These are phyloP conservation scores for Ceratitis capitata DNA, from an alignment of 1,140 invertebrate genomes.

Conservation along the genomic window DNA sequence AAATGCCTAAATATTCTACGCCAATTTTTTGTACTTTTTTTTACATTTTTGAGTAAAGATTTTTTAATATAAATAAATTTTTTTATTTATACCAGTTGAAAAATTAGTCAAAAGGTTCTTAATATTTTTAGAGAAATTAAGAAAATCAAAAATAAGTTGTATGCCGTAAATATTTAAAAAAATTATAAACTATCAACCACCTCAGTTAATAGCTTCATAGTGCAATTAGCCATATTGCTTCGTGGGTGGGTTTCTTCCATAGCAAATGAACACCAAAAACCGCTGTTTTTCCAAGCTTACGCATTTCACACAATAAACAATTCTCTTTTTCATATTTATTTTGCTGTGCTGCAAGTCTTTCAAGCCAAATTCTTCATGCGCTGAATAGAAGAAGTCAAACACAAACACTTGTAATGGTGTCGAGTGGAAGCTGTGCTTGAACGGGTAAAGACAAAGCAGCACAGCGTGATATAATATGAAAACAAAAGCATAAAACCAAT, in stretches of 20 bases:
- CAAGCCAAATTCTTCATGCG: neutral
- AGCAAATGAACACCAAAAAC: no score
- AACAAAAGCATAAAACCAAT: neutral
- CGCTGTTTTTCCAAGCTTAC: neutral
- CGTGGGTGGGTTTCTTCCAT: neutral
- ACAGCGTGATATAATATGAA: neutral
- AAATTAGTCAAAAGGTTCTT: no score
- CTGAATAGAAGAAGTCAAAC: neutral
- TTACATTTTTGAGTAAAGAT: no score
- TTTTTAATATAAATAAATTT: no score
- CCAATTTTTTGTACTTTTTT: no score
- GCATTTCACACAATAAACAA: neutral
- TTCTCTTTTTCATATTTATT: neutral
- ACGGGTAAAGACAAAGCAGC: neutral
- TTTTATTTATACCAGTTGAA: no score
- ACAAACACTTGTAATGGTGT: constrained; percentile 5
- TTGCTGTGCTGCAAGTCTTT: neutral
- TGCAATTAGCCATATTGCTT: neutral
- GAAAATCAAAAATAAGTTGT: no score
- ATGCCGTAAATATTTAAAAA: no score
- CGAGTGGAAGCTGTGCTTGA: constrained; percentile 5
- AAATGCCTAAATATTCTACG: no score
- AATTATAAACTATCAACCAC: no score
- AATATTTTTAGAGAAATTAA: no score
- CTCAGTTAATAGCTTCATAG: neutral